A percentile compares a stretch with the other conserved stretches of the same genome.
These are phyloP conservation scores for Pseudois nayaur DNA, from an alignment of 2,113 vertebrate genomes.

Conservation along the genomic window DNA sequence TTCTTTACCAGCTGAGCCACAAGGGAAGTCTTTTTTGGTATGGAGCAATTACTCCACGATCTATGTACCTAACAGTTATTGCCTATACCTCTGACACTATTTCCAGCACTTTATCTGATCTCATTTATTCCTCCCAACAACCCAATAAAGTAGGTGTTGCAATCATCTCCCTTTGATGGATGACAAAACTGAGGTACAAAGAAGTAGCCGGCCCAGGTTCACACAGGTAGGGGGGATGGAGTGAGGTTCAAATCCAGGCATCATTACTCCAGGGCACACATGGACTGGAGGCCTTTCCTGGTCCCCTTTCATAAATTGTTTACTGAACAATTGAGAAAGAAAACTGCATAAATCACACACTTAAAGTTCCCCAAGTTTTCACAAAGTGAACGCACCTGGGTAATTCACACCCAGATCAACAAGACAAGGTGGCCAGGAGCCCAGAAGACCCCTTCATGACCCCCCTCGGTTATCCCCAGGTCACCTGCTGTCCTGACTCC, in stretches of 20 bases:
- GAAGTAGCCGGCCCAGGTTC: background rate
- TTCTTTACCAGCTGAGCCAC: background rate
- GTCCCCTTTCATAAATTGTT: background rate
- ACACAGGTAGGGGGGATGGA: background rate
- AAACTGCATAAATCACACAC: background rate
- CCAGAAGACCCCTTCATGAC: background rate
- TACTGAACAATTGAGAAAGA: background rate
- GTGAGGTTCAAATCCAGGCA: background rate
- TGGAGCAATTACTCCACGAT: background rate
- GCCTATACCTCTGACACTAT: background rate
- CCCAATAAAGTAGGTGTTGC: background rate
- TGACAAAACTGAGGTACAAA: background rate
- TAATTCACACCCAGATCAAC: background rate
- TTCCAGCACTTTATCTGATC: background rate
- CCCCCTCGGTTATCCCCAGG: background rate
- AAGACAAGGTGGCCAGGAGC: background rate
- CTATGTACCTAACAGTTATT: background rate
- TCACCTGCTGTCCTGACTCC: background rate
- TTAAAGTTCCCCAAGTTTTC: background rate
- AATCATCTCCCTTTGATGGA: background rate
- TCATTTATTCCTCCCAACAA: background rate
- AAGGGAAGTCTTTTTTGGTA: background rate
- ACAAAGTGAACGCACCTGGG: background rate
- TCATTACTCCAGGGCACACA: background rate
- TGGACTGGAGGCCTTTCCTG: background rate